Percentiles rank a stretch among this genome's conserved stretches.
These are phyloP conservation scores for Takifugu flavidus DNA, from an alignment of 2,113 vertebrate genomes.

Conservation along the genomic window DNA sequence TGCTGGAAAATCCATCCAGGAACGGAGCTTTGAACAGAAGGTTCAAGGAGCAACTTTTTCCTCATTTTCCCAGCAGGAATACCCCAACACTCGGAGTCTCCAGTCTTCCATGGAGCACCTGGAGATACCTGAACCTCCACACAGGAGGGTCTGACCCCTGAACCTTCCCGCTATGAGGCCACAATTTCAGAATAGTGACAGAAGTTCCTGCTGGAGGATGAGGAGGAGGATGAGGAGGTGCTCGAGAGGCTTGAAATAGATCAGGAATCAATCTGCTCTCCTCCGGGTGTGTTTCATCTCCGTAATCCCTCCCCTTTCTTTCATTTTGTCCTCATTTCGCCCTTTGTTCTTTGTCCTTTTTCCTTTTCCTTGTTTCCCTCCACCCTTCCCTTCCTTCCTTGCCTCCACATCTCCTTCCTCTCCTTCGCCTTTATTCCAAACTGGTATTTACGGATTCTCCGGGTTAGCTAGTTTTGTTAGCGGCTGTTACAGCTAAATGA, in stretches of 20 bases:
- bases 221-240: conserved; percentile 50
- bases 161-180: too few relatives aligned
- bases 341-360: not conserved
- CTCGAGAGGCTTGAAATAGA: conserved; percentile 80
- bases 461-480: too few relatives aligned
- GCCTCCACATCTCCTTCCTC: not conserved
- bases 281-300: conserved; percentile 32
- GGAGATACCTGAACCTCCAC: too few relatives aligned
- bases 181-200: too few relatives aligned
- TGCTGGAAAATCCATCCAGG: not conserved
- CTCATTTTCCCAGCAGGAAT: too few relatives aligned
- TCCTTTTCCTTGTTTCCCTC: not conserved
- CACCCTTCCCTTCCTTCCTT: not conserved
- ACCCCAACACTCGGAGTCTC: too few relatives aligned
- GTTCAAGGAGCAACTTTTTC: too few relatives aligned
- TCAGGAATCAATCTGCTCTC: conserved; percentile 69
- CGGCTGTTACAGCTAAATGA: too few relatives aligned
- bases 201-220: too few relatives aligned
- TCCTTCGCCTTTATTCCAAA: not conserved
- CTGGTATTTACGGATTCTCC: conserved; percentile 62
- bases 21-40: not conserved
- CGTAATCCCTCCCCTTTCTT: conserved; percentile 13
- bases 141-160: too few relatives aligned
- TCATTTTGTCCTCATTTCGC: accelerated
- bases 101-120: too few relatives aligned